Evolutionary conservation across 2,113 vertebrate genomes (phyloP), one percentile per base, ranked within the genome.

Genomic region (Zeus faber): DNA sequence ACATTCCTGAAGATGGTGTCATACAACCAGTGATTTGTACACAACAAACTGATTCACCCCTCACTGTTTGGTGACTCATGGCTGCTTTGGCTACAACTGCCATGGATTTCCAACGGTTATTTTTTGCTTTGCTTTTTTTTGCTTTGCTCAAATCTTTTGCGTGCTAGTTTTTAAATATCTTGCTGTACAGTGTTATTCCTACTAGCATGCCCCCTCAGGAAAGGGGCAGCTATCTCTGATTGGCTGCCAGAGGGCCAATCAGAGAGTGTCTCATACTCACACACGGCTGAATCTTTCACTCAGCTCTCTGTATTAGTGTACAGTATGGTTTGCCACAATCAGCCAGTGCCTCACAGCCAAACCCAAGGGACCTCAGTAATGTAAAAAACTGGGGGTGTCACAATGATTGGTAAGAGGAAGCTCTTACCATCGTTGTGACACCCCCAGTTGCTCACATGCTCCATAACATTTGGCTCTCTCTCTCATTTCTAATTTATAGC

Each of bases 1-100:
- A 68, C 66, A 77, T 85, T 83, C 71, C 76, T 70, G 63, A 74
- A 65, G 31, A 72, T 21, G 1, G 54, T 75, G 72, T 77, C 53
- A 79, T 61, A 44, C 71, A 62, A 72, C 68, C 68, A 61, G 49
- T 57, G 41, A 62, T 54, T 74, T 71, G 63, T 67, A 54, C 48
- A 45, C 16, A 25, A 44, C 58, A 54, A 77, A 77, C 72, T 69
- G 48, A 13, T 37, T 77, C 43, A 39, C 57, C 67, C 40, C 40
- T 20, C 16, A 0, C 16, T 7, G 40, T 18, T 43, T 20, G 40
- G 16, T 43, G 40, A 20, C 40, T 18, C 18, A 6, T 10, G 16
- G 40, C 40, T 20, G 18, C 8, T 43, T 6, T 7, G 18, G 17
- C 40, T 9, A 16, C 18, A 18, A 16, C 40, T 43, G 18, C 3